Evolutionary conservation across 2,797 vertebrate species (phyloP).

Genomic region (Liasis olivaceus): DNA sequence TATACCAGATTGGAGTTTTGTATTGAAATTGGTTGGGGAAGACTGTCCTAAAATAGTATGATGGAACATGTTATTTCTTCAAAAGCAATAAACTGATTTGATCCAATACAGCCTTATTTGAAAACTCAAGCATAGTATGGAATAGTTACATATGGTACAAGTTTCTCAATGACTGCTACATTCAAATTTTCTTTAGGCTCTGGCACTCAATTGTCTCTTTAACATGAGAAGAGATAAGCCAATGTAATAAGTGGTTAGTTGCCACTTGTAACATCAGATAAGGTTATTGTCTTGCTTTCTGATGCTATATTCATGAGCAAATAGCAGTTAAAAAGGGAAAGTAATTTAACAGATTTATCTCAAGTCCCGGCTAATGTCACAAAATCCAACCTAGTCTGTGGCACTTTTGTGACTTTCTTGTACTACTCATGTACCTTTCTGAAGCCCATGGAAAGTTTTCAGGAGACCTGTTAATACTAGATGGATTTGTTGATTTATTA

Average conservation of each 20-base stretch:
- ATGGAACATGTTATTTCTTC: not conserved
- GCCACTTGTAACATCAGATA: not conserved
- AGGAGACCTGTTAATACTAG: not conserved
- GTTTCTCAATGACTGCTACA: not conserved
- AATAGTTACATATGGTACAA: not conserved
- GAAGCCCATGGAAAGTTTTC: not conserved
- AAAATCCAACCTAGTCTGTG: not conserved
- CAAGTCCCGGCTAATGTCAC: not conserved
- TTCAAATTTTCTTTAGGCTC: not conserved
- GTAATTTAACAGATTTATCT: not conserved
- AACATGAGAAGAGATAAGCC: not conserved
- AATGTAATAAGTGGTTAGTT: not conserved
- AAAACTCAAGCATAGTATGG: not conserved
- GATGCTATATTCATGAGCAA: not conserved
- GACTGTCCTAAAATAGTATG: not conserved
- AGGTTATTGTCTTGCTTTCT: not conserved
- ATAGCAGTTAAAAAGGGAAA: not conserved
- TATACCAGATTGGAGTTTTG: no score
- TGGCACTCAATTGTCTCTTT: not conserved
- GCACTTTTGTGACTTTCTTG: not conserved
- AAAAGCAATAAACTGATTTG: not conserved
- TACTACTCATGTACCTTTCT: not conserved
- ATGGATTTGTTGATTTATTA: not conserved
- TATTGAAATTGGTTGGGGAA: not conserved
- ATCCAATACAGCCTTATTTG: not conserved